phyloP scores from a whole-genome alignment of 1,140 invertebrate species.

The Microplitis demolitor region DNA sequence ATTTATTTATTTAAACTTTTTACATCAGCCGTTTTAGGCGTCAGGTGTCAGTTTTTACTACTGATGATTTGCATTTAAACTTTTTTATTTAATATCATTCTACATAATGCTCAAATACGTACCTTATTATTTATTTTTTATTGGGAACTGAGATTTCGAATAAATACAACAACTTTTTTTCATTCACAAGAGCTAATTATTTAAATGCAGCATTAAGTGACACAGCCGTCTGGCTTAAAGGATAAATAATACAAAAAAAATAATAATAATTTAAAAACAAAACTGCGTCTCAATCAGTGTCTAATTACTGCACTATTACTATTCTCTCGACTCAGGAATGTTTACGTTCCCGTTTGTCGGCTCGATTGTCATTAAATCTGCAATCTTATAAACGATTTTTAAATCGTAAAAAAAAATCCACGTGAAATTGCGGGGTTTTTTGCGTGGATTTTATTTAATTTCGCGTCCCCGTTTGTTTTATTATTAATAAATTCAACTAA shows the following conservation, averaged over 20 bases:
- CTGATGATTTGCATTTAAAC: neutral
- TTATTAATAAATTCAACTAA: constrained; percentile 6
- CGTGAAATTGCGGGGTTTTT: neutral
- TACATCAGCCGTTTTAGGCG: neutral
- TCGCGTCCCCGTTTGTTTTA: neutral
- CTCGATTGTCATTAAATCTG: neutral
- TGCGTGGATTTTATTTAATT: neutral
- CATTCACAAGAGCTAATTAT: neutral
- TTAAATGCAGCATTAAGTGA: neutral
- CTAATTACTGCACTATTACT: neutral
- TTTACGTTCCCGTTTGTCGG: neutral
- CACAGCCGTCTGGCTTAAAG: neutral
- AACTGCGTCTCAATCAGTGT: neutral
- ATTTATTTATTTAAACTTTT: no score
- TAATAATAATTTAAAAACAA: neutral
- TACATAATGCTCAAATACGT: constrained; percentile 7
- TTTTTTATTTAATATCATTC: constrained; percentile 6
- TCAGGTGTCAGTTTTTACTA: neutral
- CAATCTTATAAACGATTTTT: neutral
- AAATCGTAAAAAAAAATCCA: neutral
- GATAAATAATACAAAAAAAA: neutral
- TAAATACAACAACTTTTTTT: neutral
- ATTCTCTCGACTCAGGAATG: constrained; percentile 12
- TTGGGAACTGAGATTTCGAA: constrained; percentile 7
- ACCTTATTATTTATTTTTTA: constrained; percentile 29